phyloP scores from a whole-genome alignment of 2,113 vertebrate genomes.

The Accipiter virgatus region DNA sequence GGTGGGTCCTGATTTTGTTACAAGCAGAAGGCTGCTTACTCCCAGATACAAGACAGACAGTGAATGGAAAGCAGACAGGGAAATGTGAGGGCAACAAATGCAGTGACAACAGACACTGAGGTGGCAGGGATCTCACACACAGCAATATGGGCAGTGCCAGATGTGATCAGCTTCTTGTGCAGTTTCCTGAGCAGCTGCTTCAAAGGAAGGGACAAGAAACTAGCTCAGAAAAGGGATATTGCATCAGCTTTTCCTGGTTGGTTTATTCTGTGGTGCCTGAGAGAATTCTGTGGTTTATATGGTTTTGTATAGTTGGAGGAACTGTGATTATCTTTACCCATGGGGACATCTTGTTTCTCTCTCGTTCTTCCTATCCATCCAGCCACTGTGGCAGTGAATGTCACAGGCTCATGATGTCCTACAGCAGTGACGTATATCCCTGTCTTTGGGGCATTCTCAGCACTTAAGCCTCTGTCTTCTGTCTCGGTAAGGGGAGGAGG shows the following conservation, averaged over 20 bases:
- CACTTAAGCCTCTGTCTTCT: background rate
- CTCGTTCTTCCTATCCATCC: background rate
- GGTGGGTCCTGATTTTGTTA: background rate
- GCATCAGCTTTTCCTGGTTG: background rate
- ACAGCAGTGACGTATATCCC: background rate
- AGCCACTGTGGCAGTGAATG: background rate
- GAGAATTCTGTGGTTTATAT: background rate
- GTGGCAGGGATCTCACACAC: background rate
- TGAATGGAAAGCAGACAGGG: background rate
- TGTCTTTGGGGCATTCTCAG: background rate
- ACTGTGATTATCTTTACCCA: background rate
- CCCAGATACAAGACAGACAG: background rate
- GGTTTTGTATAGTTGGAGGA: background rate
- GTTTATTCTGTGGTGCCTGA: background rate
- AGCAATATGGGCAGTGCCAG: background rate
- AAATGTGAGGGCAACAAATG: background rate
- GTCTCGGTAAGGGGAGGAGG: background rate
- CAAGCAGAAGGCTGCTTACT: background rate
- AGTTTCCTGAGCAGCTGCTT: background rate
- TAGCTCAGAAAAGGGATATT: background rate
- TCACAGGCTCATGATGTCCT: background rate
- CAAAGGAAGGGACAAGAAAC: background rate
- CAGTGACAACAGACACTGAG: background rate
- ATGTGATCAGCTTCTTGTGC: background rate
- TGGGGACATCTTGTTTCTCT: background rate